These are phyloP conservation scores for Drosophila mercatorum DNA, from an alignment of 2,888 invertebrate genomes.

Conservation along the genomic window DNA sequence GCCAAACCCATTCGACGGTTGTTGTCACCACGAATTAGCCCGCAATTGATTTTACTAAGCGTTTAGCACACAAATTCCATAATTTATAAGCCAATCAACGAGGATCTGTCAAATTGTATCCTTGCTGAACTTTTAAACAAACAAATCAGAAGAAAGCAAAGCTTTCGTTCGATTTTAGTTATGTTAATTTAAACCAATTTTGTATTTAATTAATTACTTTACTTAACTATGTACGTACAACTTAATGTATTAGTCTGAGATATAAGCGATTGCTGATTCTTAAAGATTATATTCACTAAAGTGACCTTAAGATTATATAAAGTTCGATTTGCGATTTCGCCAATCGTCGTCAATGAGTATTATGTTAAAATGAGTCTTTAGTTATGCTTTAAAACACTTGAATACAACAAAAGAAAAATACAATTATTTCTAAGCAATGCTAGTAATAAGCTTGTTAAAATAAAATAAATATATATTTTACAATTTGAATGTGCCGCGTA, in stretches of 20 bases:
- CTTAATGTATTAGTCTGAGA: constrained; percentile 13
- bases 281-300: constrained; percentile 49
- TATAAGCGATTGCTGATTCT: constrained; percentile 15
- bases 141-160: constrained; percentile 38
- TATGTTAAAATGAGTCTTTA: constrained; percentile 19
- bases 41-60: constrained; percentile 8
- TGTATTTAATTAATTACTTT: constrained; percentile 11
- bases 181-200: constrained; percentile 20
- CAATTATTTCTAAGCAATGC: neutral
- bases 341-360: constrained; percentile 29
- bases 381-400: constrained; percentile 15
- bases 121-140: constrained; percentile 12
- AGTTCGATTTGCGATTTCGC: constrained; percentile 11
- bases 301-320: constrained; percentile 48
- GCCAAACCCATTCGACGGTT: constrained; percentile 59
- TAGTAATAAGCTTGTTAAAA: neutral
- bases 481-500: neutral
- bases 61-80: constrained; percentile 66
- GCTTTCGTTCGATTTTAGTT: constrained; percentile 42
- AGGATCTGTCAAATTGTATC: constrained; percentile 18
- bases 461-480: constrained; percentile 4
- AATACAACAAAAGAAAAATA: constrained; percentile 4
- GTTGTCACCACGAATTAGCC: constrained; percentile 62
- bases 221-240: constrained; percentile 19
- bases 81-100: constrained; percentile 45